Evolutionary conservation across 2,888 invertebrate genomes (phyloP), one percentile per base, ranked within the genome.

Genomic region (Tinea pellionella): DNA sequence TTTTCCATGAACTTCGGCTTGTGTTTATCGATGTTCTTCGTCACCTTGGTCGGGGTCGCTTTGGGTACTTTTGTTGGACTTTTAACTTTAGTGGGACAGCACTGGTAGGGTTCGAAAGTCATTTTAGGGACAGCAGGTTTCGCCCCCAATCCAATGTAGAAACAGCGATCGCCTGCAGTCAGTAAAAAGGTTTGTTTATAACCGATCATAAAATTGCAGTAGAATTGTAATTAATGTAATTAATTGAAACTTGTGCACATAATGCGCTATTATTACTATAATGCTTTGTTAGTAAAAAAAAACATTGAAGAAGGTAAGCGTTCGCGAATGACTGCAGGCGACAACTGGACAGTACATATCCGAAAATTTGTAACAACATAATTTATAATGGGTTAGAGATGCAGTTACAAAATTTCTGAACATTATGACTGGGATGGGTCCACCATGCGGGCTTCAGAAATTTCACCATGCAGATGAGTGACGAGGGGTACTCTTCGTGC

Each of bases 161-260:
- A 95, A 93, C 96, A 96, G 92, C 95, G 95, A 93, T 95, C 95
- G 93, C 95, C 96, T 96, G 94, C 94, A 92, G 92, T 91, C 93
- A 92, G 93, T 93, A 94, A 94, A 94, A 93, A 94, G 89, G 92
- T 90, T 91, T 90, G 91, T 92, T 91, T 90, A 89, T 86, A 83
- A 84, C 75, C 84, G 80, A 82, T 76, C 37, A 80, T 73, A 78
- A 67, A 78, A 73, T 73, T 73, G 69, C 74, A 70, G 69, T 74
- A 77, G 76, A 69, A 75, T 72, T 78, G 80, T 80, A 82, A 79
- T 78, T n/a, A n/a, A 78, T 76, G 77, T 65, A 71, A 81, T 84
- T 85, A 85, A 85, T 82, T 80, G 80, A 79, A 83, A 70, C 66
- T 77, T 74, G 71, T 70, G 76, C 78, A 78, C 81, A 72, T 78